Evolutionary conservation across 2,888 invertebrate species (phyloP).

Genomic region (Brachynemurus nebulosus): DNA sequence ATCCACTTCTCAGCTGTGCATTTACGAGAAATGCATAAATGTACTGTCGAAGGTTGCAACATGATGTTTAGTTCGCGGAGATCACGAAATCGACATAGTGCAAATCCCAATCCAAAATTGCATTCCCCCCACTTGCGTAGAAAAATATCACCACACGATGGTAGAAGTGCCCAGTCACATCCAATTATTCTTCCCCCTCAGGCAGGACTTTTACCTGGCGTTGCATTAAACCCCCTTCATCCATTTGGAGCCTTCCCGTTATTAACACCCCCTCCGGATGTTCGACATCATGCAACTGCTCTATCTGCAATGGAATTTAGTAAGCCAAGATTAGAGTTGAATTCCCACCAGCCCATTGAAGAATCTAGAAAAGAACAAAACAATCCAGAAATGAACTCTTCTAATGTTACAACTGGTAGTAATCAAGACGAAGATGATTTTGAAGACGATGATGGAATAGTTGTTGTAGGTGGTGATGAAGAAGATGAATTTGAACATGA

Average conservation of each 20-base stretch:
- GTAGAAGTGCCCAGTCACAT: conserved; percentile 77
- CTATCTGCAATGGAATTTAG: conserved; percentile 43
- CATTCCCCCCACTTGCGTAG: conserved; percentile 89
- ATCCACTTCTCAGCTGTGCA: conserved; percentile 99
- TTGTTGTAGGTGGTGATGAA: conserved; percentile 58
- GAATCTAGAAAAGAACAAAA: conserved; percentile 30
- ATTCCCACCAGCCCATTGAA: conserved; percentile 34
- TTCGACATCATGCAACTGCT: conserved; percentile 42
- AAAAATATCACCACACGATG: conserved; percentile 90
- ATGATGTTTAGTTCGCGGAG: conserved; percentile 98
- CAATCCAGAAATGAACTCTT: conserved; percentile 19
- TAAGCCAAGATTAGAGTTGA: conserved; percentile 48
- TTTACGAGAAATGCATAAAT: conserved; percentile 97
- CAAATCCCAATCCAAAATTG: conserved; percentile 95
- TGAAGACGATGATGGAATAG: conserved; percentile 65
- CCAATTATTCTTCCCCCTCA: conserved; percentile 64
- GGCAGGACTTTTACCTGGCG: conserved; percentile 45
- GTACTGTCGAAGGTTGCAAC: conserved; percentile 95
- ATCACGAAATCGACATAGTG: conserved; percentile 91
- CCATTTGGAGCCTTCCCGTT: conserved; percentile 69
- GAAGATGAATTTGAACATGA: conserved; percentile 34
- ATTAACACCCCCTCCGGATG: conserved; percentile 52
- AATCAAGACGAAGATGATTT: conserved; percentile 39
- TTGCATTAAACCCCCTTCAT: conserved; percentile 54
- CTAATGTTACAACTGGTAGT: conserved; percentile 23